Conservation (phyloP, 2,113 vertebrate species). For the Ammodytes marinus region DNA sequence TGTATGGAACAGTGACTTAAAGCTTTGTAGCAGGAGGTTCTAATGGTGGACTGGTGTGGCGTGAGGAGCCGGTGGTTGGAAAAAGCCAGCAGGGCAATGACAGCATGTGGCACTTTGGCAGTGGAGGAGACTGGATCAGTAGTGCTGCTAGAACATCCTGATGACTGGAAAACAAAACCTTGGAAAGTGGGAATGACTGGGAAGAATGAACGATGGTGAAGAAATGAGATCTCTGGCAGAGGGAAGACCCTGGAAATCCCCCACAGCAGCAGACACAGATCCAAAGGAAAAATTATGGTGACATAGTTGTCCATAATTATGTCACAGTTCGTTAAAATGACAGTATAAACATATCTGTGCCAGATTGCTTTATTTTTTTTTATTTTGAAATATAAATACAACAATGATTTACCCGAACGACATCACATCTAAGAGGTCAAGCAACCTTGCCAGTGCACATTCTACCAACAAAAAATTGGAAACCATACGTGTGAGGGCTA, state of each 20-base stretch:
- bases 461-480: too few species aligned
- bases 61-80: constrained; percentile 64
- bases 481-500: too few species aligned
- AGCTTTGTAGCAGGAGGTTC: constrained; percentile 2
- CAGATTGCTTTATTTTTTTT: not conserved
- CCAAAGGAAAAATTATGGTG: constrained; percentile 29
- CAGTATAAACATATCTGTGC: not conserved
- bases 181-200: constrained; percentile 48
- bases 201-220: constrained; percentile 24
- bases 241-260: constrained; percentile 50
- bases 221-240: constrained; percentile 27
- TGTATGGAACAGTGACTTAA: constrained; percentile 15
- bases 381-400: not conserved
- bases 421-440: too few species aligned
- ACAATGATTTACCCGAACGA: not conserved
- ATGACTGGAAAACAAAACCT: constrained; percentile 59
- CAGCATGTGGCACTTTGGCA: constrained; percentile 61
- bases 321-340: constrained; percentile 35
- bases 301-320: constrained; percentile 20
- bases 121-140: constrained; percentile 23
- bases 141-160: constrained; percentile 46
- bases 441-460: too few species aligned
- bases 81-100: constrained; percentile 65
- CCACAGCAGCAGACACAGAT: constrained; percentile 15
- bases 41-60: constrained; percentile 48